Evolutionary conservation across 2,888 invertebrate genomes (phyloP), one percentile per base, ranked within the genome.

Genomic region (Drosophila parthenogenetica): DNA sequence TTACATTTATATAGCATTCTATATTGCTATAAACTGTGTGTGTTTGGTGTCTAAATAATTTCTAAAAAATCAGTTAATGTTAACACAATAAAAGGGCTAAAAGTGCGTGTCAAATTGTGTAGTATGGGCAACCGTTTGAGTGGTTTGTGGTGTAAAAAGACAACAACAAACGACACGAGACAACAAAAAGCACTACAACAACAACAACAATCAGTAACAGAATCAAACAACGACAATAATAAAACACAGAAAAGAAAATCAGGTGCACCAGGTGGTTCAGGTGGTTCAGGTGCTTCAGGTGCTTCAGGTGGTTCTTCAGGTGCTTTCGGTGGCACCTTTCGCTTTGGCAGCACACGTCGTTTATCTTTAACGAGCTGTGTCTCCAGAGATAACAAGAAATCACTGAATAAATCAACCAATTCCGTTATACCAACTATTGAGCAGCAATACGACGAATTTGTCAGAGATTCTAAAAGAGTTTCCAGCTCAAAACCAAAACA

Each of bases 91-190:
- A 70, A 49, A 66, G 70, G 29, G 49, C 19, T n/a, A 8, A 42
- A 67, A 29, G 19, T 35, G 19, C 42, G 11, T 11, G 17, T 59
- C 59, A 71, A 79, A 81, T 69, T 65, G 62, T 76, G 77, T 89
- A 91, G 89, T 86, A 92, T 92, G 92, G 92, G 92, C 86, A 92
- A 92, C 89, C 90, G 90, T 80, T 81, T 89, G 79, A 91, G 91
- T 78, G 89, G 87, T 69, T 89, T 92, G 88, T 92, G 91, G 92
- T 92, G 92, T 89, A 91, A 91, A 83, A 92, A 91, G 78, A 77
- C 89, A 83, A 71, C 76, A 46, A 29, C 76, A 46, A 29, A 57
- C 69, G 69, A 88, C 2, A 19, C 58, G 22, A 68, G 63, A 4
- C 73, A 57, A 29, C 61, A 67, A 10, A 55, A 71, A 22, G 72